Evolutionary conservation across 2,888 invertebrate species (phyloP), one percentile per base, ranked within the genome.

Genomic region (Drosophila birchii): DNA sequence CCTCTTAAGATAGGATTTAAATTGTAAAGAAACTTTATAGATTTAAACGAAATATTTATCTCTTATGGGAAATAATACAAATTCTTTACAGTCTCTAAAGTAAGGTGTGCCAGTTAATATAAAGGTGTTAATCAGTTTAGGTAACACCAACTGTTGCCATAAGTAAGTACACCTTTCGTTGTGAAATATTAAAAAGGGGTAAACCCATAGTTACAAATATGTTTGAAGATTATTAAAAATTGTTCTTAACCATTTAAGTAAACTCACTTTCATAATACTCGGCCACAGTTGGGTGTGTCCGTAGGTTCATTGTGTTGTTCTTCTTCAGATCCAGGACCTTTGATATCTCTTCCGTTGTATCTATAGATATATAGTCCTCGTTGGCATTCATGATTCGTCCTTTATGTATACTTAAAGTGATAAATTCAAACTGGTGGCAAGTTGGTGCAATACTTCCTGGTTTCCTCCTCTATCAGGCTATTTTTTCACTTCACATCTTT

Each of bases 181-280:
- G 20, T 16, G 51, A 51, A 49, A 36, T 36, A 18, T 26, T 16
- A 0, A 12, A 12, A 53, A 11, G 4, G 5, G 11, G 8, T 14
- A 26, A 14, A 36, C 4, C 18, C 14, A 14, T 34, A n/a, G 1
- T 16, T 44, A 44, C 23, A 29, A 12, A 18, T 5, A 16, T 18
- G 2, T 26, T 47, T 0, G n/a, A 20, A 36, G 18, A 32, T 32
- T n/a, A 29, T 34, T 39, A 32, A 9, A 38, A 38, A 23, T 5
- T 7, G 18, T n/a, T n/a, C 11, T 20, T 59, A 59, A 26, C 23
- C 29, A 23, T 20, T 20, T 16, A 4, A 29, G 6, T 7, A 5
- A 34, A 90, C 90, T 86, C 68, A 92, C 91, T 83, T 63, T 72
- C 64, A 61, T 91, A 92, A 70, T 91, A 91, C 26, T 92, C 91